Conservation (phyloP, 2,113 vertebrate genomes). For the Ameiurus melas region DNA sequence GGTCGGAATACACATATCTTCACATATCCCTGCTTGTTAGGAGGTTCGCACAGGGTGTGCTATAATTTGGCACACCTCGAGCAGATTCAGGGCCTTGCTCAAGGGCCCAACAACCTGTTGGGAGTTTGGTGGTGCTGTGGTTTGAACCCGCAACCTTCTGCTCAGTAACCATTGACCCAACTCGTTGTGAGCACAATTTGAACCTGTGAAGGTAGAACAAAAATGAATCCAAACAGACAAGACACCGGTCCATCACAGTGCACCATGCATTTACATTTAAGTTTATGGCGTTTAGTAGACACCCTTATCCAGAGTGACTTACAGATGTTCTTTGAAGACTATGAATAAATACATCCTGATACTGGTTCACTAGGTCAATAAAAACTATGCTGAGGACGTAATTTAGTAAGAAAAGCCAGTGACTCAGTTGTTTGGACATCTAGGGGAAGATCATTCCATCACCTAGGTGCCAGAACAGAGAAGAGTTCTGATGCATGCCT, state of each 20-base stretch:
- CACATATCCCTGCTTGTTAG: too few relatives aligned
- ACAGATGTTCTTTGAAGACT: background rate
- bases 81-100: too few relatives aligned
- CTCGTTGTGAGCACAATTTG: too few relatives aligned
- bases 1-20: background rate
- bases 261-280: background rate
- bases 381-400: background rate
- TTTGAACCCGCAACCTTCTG: too few relatives aligned
- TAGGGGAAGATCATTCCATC: background rate
- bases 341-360: background rate
- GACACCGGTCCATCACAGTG: background rate
- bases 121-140: too few relatives aligned
- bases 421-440: background rate
- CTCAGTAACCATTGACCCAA: too few relatives aligned
- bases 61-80: too few relatives aligned
- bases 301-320: background rate
- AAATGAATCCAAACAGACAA: too few relatives aligned
- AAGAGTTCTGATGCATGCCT: background rate
- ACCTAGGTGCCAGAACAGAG: background rate
- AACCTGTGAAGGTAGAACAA: too few relatives aligned
- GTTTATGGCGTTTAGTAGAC: background rate
- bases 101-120: too few relatives aligned
- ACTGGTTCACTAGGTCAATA: background rate
- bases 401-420: background rate
- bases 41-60: too few relatives aligned